Conservation (phyloP, 92 coral and sea anemone genomes). For the Phenganax stokvisi region DNA sequence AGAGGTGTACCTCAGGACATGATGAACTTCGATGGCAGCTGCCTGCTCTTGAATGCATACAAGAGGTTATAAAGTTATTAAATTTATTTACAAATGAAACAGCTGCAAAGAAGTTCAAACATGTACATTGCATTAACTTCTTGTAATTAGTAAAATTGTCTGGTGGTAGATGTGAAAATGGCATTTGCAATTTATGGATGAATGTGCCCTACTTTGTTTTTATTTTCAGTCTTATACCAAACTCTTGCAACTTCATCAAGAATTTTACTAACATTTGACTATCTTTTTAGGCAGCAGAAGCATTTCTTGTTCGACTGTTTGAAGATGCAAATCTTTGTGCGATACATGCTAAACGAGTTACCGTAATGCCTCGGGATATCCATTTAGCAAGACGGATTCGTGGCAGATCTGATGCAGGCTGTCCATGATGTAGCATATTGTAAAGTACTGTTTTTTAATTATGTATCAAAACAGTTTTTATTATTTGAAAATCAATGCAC, state of each 20-base stretch:
- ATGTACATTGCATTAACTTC: not conserved
- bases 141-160: not conserved
- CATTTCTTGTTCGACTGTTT: slow-evolving; percentile 80
- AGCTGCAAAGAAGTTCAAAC: not conserved
- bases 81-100: not conserved
- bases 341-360: slow-evolving; percentile 88
- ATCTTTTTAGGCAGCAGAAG: slow-evolving; percentile 81
- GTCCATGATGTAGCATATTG: slow-evolving; percentile 48
- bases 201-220: not conserved
- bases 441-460: slow-evolving; percentile 20
- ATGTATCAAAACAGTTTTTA: not conserved
- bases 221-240: not conserved
- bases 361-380: slow-evolving; percentile 86
- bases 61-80: slow-evolving; percentile 62
- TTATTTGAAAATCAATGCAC: not conserved
- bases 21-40: slow-evolving; percentile 76
- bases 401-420: slow-evolving; percentile 65
- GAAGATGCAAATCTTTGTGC: slow-evolving; percentile 96
- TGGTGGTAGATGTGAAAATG: too few species aligned
- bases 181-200: too few species aligned
- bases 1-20: slow-evolving; percentile 43
- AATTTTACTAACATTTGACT: not conserved
- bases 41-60: slow-evolving; percentile 69
- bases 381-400: slow-evolving; percentile 91
- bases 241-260: not conserved